Evolutionary conservation across 2,888 invertebrate genomes (phyloP).

Genomic region (Cerastis leucographa): DNA sequence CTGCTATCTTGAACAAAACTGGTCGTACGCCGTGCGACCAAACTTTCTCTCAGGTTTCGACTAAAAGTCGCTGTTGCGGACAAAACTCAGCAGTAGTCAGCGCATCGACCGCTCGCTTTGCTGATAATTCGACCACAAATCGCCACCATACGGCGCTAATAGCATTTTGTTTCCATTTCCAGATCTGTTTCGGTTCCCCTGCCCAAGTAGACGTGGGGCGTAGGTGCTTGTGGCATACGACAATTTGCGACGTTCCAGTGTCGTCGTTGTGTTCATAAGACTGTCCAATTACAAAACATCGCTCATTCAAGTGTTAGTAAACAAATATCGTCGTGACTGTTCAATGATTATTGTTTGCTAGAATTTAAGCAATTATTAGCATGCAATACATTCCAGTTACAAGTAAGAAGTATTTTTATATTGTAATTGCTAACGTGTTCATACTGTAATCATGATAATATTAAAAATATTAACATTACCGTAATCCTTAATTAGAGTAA

Average conservation of each 20-base stretch:
- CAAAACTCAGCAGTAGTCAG: background rate
- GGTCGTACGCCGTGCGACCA: background rate
- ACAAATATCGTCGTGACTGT: slow-evolving; percentile 65
- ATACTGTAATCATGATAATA: slow-evolving; percentile 63
- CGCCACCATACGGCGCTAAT: background rate
- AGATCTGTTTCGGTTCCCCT: slow-evolving; percentile 67
- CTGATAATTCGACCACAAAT: background rate
- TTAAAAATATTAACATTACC: slow-evolving; percentile 62
- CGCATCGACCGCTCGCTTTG: background rate
- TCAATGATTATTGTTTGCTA: slow-evolving; percentile 52
- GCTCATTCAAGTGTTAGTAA: slow-evolving; percentile 53
- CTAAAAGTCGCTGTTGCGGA: background rate
- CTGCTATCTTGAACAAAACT: background rate
- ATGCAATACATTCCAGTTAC: slow-evolving; percentile 50
- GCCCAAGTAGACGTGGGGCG: slow-evolving; percentile 57
- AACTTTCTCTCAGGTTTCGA: background rate
- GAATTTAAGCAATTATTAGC: slow-evolving; percentile 45
- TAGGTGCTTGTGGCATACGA: slow-evolving; percentile 52
- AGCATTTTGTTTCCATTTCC: slow-evolving; percentile 63
- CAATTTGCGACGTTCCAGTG: slow-evolving; percentile 54
- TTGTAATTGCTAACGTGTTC: slow-evolving; percentile 62
- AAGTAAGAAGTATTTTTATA: slow-evolving; percentile 63
- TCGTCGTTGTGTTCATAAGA: slow-evolving; percentile 64
- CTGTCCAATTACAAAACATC: slow-evolving; percentile 61
- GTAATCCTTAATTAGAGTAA: slow-evolving; percentile 56